Evolutionary conservation across 1,140 invertebrate species (phyloP).

Genomic region (Liolophura sinensis): DNA sequence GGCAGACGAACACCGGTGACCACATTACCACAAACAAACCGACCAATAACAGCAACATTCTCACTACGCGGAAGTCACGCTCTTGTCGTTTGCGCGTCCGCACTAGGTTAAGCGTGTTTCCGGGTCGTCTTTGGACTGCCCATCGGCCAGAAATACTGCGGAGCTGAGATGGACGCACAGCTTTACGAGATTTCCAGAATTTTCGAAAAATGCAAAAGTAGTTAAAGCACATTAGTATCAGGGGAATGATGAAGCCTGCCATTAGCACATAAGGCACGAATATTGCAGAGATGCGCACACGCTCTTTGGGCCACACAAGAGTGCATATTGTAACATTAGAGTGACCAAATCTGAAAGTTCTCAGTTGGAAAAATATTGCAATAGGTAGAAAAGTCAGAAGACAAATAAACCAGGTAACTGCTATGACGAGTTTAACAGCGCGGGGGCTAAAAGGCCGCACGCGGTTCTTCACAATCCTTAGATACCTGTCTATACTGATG

Average conservation of each 20-base stretch:
- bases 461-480: conserved; percentile 28
- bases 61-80: conserved; percentile 31
- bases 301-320: conserved; percentile 34
- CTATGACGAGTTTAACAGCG: conserved; percentile 23
- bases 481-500: conserved; percentile 45
- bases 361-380: conserved; percentile 33
- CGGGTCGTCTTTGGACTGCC: too few relatives aligned
- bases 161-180: conserved; percentile 5
- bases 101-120: not conserved
- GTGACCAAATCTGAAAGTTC: conserved; percentile 21
- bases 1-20: conserved; percentile 38
- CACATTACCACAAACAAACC: conserved; percentile 45
- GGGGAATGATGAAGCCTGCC: conserved; percentile 33
- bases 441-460: conserved; percentile 3
- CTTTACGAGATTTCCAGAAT: conserved; percentile 27
- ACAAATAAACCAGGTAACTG: conserved; percentile 32
- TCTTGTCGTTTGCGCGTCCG: conserved; percentile 3
- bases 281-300: conserved; percentile 19
- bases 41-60: conserved; percentile 35
- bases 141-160: too few relatives aligned
- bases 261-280: conserved; percentile 25
- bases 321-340: conserved; percentile 35
- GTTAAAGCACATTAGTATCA: conserved; percentile 28
- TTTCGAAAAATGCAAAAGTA: conserved; percentile 39
- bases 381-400: conserved; percentile 28